A percentile compares a stretch with the other conserved stretches of the same genome.
Evolutionary conservation across 2,888 invertebrate species (phyloP).

Genomic region (Cremastinae sp.): DNA sequence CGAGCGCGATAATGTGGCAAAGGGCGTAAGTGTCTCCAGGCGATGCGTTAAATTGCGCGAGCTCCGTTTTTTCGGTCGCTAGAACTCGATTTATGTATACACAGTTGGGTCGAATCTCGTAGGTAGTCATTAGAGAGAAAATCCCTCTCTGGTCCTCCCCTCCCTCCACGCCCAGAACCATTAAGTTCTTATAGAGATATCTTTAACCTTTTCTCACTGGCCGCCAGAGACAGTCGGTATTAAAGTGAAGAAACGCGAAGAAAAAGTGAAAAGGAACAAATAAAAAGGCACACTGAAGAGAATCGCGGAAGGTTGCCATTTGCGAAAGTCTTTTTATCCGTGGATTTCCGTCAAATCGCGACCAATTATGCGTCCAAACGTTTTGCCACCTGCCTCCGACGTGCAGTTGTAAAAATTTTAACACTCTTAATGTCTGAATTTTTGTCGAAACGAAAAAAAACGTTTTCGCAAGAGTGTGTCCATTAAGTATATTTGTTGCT

Average conservation of each 20-base stretch:
- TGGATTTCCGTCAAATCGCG: conserved; percentile 9
- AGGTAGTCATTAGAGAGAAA: conserved; percentile 72
- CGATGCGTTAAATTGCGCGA: conserved; percentile 2
- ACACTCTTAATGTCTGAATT: conserved; percentile 15
- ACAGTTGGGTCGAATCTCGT: conserved; percentile 60
- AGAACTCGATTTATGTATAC: conserved; percentile 38
- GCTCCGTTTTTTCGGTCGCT: conserved; percentile 21
- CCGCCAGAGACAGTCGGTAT: conserved; percentile 42
- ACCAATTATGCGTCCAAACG: conserved; percentile 25
- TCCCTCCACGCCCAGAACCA: conserved; percentile 70
- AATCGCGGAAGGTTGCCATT: conserved; percentile 32
- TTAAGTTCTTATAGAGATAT: conserved; percentile 76
- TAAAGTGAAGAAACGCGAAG: too few species aligned
- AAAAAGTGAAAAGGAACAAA: conserved; percentile 17
- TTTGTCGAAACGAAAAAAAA: too few species aligned
- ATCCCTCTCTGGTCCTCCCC: conserved; percentile 66
- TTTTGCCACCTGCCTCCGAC: conserved; percentile 28
- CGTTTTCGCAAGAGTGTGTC: too few species aligned
- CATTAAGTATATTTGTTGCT: too few species aligned
- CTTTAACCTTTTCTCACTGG: conserved; percentile 68
- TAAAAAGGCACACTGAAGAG: conserved; percentile 14
- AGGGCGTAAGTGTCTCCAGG: background rate
- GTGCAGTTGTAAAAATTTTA: conserved; percentile 28
- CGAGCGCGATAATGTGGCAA: background rate
- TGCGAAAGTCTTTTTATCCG: conserved; percentile 16